Percentiles rank a stretch among this genome's conserved stretches.
Evolutionary conservation across 2,888 invertebrate species (phyloP).

Genomic region (Scelioninae gen. 2): DNA sequence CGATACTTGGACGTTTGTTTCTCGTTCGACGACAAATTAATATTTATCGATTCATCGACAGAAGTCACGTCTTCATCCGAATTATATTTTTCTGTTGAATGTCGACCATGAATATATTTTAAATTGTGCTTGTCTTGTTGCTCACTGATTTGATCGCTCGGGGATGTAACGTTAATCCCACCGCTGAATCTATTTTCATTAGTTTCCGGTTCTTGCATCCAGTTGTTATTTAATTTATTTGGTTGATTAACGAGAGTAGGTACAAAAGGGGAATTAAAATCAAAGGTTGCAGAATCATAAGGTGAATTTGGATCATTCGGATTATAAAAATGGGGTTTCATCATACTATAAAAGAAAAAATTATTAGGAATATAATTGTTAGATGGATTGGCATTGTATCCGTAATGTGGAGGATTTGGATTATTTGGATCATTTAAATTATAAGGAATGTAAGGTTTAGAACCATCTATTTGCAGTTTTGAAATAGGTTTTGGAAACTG

Average conservation of each 20-base stretch:
- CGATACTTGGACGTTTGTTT: slow-evolving; percentile 46
- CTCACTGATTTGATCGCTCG: slow-evolving; percentile 1
- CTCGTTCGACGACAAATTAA: slow-evolving; percentile 16
- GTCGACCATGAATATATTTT: neutral
- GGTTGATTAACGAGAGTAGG: slow-evolving; percentile 19
- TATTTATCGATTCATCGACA: slow-evolving; percentile 25
- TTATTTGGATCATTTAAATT: slow-evolving; percentile 67
- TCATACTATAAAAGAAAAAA: slow-evolving; percentile 49
- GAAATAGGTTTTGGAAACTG: slow-evolving; percentile 52
- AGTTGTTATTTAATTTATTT: slow-evolving; percentile 15
- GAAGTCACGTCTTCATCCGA: slow-evolving; percentile 1
- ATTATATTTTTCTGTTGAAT: slow-evolving; percentile 11
- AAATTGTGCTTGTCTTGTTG: slow-evolving; percentile 1
- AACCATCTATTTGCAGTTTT: slow-evolving; percentile 24
- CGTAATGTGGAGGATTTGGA: slow-evolving; percentile 68
- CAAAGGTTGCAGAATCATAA: neutral
- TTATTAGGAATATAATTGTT: slow-evolving; percentile 64
- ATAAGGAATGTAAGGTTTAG: slow-evolving; percentile 62
- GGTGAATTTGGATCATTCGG: neutral
- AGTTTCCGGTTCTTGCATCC: slow-evolving; percentile 7
- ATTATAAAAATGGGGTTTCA: slow-evolving; percentile 52
- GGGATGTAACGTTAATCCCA: slow-evolving; percentile 37
- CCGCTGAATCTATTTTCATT: slow-evolving; percentile 20
- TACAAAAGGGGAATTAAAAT: slow-evolving; percentile 16
- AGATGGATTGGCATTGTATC: slow-evolving; percentile 60